Percentiles rank a stretch among this genome's conserved stretches.
Conservation (phyloP, 1,140 invertebrate species). For the Lanistes nyassanus region DNA sequence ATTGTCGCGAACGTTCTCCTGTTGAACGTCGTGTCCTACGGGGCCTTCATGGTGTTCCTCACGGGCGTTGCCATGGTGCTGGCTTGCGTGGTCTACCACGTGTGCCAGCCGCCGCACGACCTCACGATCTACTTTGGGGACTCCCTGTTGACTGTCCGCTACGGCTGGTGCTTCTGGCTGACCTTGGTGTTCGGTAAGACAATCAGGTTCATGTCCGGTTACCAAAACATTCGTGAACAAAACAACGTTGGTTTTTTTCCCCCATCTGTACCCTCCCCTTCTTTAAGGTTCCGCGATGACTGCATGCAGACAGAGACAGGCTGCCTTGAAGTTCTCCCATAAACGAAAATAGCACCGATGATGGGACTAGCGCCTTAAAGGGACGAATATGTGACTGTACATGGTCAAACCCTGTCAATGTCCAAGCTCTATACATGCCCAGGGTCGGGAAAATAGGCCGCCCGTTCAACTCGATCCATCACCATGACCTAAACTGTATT, state of each 20-base stretch:
- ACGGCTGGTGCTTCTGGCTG: constrained; percentile 57
- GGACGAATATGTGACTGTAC: too few relatives aligned
- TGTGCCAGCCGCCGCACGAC: constrained; percentile 36
- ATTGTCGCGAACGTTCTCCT: constrained; percentile 49
- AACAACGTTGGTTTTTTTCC: not conserved
- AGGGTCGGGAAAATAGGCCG: too few relatives aligned
- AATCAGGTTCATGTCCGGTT: too few relatives aligned
- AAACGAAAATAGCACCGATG: too few relatives aligned
- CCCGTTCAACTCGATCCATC: too few relatives aligned
- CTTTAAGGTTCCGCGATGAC: too few relatives aligned
- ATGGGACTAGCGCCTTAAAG: too few relatives aligned
- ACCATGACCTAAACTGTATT: too few relatives aligned
- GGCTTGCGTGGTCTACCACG: constrained; percentile 48
- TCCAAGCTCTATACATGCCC: too few relatives aligned
- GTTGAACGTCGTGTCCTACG: constrained; percentile 50
- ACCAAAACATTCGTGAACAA: not conserved
- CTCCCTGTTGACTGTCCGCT: constrained; percentile 36
- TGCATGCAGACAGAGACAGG: too few relatives aligned
- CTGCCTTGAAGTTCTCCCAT: too few relatives aligned
- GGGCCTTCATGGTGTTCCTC: constrained; percentile 42
- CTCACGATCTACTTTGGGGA: constrained; percentile 45
- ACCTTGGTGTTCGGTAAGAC: constrained; percentile 45
- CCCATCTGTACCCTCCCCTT: not conserved
- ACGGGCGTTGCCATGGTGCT: constrained; percentile 50
- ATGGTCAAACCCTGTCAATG: too few relatives aligned